Evolutionary conservation across 1,140 invertebrate genomes (phyloP).

Genomic region (Danaus plexippus): DNA sequence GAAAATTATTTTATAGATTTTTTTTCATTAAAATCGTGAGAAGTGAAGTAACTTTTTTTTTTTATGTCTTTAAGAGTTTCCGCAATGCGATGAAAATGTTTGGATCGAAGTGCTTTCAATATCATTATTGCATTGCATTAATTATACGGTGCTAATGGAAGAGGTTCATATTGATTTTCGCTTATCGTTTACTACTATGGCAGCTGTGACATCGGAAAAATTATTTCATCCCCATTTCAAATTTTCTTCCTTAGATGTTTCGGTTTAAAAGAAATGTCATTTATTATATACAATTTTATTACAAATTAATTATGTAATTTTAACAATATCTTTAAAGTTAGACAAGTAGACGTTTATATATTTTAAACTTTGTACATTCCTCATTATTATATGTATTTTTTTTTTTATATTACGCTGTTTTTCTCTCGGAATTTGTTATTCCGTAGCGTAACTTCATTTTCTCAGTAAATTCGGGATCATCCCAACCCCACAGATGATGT

Average conservation of each 20-base stretch:
- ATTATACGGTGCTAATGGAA: slow-evolving; percentile 47
- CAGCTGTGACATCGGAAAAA: slow-evolving; percentile 42
- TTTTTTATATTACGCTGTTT: slow-evolving; percentile 10
- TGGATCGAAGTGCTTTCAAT: too few species aligned
- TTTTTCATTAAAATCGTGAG: too few species aligned
- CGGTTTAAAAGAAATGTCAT: neutral
- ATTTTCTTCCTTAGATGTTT: slow-evolving; percentile 2
- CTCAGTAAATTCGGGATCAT: slow-evolving; percentile 68
- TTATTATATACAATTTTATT: too few species aligned
- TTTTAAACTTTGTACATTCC: too few species aligned
- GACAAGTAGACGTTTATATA: too few species aligned
- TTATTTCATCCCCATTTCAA: slow-evolving; percentile 24
- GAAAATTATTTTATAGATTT: too few species aligned
- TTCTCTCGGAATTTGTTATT: slow-evolving; percentile 36
- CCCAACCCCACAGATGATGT: slow-evolving; percentile 72
- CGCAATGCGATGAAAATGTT: too few species aligned
- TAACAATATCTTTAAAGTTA: too few species aligned
- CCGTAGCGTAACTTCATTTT: slow-evolving; percentile 49
- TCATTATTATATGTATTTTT: too few species aligned
- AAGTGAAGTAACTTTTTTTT: too few species aligned
- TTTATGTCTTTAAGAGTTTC: too few species aligned
- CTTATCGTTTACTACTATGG: slow-evolving; percentile 45
- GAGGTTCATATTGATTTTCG: slow-evolving; percentile 46
- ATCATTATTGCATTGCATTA: slow-evolving; percentile 44
- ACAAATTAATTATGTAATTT: too few species aligned